phyloP scores from a whole-genome alignment of 2,797 vertebrate species.

The Geotria australis region DNA sequence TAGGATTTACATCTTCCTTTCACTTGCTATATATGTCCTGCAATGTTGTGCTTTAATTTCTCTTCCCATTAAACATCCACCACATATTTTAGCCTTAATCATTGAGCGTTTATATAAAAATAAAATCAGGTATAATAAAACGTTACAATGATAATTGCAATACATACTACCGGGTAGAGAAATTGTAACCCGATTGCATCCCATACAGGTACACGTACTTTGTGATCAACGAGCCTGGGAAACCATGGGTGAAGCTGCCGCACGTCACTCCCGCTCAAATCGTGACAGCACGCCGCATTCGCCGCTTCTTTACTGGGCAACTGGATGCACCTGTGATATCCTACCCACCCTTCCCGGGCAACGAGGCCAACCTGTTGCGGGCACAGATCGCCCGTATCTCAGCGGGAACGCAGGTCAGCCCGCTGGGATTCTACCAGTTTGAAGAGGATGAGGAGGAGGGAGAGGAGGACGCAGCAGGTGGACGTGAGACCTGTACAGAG shows the following conservation, averaged over 20 bases:
- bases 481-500: constrained; percentile 22
- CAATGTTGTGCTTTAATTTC: too few species aligned
- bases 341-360: constrained; percentile 66
- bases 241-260: constrained; percentile 47
- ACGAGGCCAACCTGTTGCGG: constrained; percentile 52
- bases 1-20: too few species aligned
- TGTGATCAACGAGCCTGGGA: constrained; percentile 49
- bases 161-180: too few species aligned
- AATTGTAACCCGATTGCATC: too few species aligned
- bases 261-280: constrained; percentile 50
- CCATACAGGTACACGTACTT: constrained; percentile 27
- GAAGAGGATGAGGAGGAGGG: constrained; percentile 39
- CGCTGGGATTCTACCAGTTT: constrained; percentile 43
- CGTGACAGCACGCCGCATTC: constrained; percentile 34
- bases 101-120: too few species aligned
- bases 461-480: constrained; percentile 24
- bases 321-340: constrained; percentile 33
- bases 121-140: too few species aligned
- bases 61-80: too few species aligned
- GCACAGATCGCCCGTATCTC: constrained; percentile 80
- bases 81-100: too few species aligned
- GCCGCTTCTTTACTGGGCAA: constrained; percentile 47
- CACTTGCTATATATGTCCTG: too few species aligned
- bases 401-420: constrained; percentile 54
- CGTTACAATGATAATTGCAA: too few species aligned